phyloP scores from a whole-genome alignment of 2,888 invertebrate genomes.

The Cyclophora punctaria region DNA sequence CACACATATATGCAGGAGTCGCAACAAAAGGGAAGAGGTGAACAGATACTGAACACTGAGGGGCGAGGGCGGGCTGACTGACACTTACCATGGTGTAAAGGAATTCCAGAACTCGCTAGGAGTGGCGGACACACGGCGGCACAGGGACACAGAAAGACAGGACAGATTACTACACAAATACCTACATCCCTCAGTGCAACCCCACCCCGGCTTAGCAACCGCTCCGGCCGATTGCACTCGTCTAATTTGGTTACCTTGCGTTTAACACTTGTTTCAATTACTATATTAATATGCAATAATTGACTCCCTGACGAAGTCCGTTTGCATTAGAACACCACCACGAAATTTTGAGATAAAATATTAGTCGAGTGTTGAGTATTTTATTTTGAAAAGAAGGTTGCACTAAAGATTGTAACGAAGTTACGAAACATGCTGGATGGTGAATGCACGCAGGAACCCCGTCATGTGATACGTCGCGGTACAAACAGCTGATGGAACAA shows the following conservation, averaged over 20 bases:
- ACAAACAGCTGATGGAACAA: constrained; percentile 56
- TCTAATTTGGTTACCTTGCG: constrained; percentile 73
- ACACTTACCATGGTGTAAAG: constrained; percentile 98
- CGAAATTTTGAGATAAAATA: constrained; percentile 10
- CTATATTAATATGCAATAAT: constrained; percentile 31
- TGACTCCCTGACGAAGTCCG: constrained; percentile 57
- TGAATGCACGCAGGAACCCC: constrained; percentile 47
- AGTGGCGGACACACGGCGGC: constrained; percentile 81
- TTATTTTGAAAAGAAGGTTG: constrained; percentile 35
- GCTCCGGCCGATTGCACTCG: constrained; percentile 61
- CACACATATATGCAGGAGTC: constrained; percentile 73
- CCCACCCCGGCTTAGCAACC: constrained; percentile 69
- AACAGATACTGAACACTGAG: constrained; percentile 75
- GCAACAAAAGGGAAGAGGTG: constrained; percentile 74
- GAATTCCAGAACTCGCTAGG: constrained; percentile 99
- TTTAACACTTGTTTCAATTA: constrained; percentile 59
- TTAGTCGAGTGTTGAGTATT: background rate
- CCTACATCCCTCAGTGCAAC: constrained; percentile 76
- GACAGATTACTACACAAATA: constrained; percentile 78
- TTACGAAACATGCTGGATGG: constrained; percentile 52
- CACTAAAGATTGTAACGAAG: constrained; percentile 41
- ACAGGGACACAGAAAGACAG: constrained; percentile 82
- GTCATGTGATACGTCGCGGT: constrained; percentile 36
- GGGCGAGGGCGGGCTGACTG: constrained; percentile 78
- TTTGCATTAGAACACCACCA: constrained; percentile 73